phyloP scores from a whole-genome alignment of 2,797 vertebrate species.

The Sebastes paucispinis region DNA sequence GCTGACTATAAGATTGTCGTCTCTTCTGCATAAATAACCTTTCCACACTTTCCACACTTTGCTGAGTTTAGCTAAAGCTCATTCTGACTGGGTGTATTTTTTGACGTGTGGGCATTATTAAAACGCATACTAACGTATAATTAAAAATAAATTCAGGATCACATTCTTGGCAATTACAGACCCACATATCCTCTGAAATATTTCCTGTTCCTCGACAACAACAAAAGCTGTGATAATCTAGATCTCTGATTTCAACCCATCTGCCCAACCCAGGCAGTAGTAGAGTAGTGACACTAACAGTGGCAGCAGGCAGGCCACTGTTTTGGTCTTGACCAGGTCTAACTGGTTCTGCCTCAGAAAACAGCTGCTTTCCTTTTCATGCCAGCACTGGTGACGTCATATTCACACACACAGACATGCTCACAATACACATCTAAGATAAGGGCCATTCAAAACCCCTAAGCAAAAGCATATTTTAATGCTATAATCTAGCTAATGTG shows the following conservation, averaged over 20 bases:
- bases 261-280: background rate
- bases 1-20: too few species aligned
- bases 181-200: background rate
- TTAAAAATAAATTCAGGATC: background rate
- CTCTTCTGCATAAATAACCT: background rate
- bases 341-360: constrained; percentile 44
- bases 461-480: background rate
- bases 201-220: background rate
- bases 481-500: background rate
- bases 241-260: constrained; percentile 3
- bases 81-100: background rate
- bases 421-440: background rate
- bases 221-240: background rate
- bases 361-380: background rate
- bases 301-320: background rate
- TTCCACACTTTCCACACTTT: background rate
- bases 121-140: background rate
- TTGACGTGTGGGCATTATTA: background rate
- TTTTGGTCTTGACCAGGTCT: constrained; percentile 27
- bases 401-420: background rate
- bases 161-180: background rate
- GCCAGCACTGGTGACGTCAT: background rate
- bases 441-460: background rate
- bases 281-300: background rate
- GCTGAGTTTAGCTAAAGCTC: background rate